A percentile compares a stretch with the other conserved stretches of the same genome.
These are phyloP conservation scores for Criorhina ranunculi DNA, from an alignment of 2,888 invertebrate genomes.

Conservation along the genomic window DNA sequence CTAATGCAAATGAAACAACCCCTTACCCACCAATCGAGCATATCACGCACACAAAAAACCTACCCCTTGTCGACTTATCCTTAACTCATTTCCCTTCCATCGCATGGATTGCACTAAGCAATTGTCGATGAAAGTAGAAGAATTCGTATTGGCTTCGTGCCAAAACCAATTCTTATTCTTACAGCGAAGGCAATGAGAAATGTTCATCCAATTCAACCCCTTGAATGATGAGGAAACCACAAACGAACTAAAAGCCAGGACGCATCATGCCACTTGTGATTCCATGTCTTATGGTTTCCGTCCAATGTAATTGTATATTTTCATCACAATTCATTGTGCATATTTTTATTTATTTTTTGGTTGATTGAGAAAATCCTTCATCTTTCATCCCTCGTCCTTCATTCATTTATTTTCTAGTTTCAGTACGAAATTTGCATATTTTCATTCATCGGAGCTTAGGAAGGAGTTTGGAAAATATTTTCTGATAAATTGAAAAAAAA, in stretches of 20 bases:
- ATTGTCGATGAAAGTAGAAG: slow-evolving; percentile 58
- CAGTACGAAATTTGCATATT: not conserved
- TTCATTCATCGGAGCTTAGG: not conserved
- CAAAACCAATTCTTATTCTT: slow-evolving; percentile 68
- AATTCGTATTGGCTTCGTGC: slow-evolving; percentile 62
- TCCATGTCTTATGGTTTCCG: slow-evolving; percentile 18
- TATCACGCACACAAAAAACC: not conserved
- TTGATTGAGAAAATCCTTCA: slow-evolving; percentile 55
- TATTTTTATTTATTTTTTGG: slow-evolving; percentile 13
- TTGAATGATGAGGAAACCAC: slow-evolving; percentile 35
- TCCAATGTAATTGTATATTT: slow-evolving; percentile 66
- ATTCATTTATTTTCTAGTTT: not conserved
- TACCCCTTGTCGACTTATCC: slow-evolving; percentile 1
- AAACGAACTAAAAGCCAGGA: slow-evolving; percentile 15
- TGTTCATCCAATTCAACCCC: slow-evolving; percentile 54
- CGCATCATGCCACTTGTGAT: slow-evolving; percentile 28
- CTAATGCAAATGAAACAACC: slow-evolving; percentile 36
- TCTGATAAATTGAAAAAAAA: too few species aligned
- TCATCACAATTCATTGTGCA: slow-evolving; percentile 44
- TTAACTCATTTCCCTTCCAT: slow-evolving; percentile 30
- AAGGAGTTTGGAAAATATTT: too few species aligned
- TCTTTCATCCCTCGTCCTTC: not conserved
- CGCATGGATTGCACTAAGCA: slow-evolving; percentile 29
- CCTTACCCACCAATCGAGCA: slow-evolving; percentile 2
- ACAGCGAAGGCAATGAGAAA: slow-evolving; percentile 70